Conservation (phyloP, 2,888 invertebrate genomes). For the Belgica antarctica region DNA sequence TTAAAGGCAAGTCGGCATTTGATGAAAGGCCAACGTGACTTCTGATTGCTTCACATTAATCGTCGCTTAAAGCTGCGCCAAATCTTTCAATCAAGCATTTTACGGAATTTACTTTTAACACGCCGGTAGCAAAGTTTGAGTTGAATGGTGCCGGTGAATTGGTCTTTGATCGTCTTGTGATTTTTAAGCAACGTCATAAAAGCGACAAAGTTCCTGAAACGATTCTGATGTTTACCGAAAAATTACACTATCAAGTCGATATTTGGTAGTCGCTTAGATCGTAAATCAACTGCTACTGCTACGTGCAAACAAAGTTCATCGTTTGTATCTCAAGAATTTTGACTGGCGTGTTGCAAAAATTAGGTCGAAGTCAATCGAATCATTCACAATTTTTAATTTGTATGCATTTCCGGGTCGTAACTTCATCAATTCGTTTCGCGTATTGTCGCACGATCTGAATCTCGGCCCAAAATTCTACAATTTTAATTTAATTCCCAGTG, state of each 20-base stretch:
- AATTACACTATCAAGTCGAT: conserved; percentile 8
- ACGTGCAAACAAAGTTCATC: background rate
- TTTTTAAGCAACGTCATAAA: background rate
- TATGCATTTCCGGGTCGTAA: too few relatives aligned
- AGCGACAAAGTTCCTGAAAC: background rate
- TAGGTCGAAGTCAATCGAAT: too few relatives aligned
- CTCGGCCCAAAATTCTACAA: too few relatives aligned
- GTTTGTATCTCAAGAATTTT: too few relatives aligned
- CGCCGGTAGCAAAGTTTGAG: conserved; percentile 11
- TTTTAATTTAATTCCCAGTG: too few relatives aligned
- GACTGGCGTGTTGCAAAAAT: too few relatives aligned
- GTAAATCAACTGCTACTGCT: conserved; percentile 33
- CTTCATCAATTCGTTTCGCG: too few relatives aligned
- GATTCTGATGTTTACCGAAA: conserved; percentile 2
- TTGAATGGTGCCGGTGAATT: conserved; percentile 13
- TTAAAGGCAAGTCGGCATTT: conserved; percentile 40
- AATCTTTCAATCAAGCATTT: conserved; percentile 28
- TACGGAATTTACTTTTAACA: background rate
- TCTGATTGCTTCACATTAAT: conserved; percentile 44
- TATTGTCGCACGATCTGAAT: too few relatives aligned
- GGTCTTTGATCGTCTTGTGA: background rate
- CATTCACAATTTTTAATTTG: too few relatives aligned
- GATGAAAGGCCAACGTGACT: conserved; percentile 40
- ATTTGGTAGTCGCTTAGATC: conserved; percentile 30
- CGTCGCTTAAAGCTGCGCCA: conserved; percentile 29